Evolutionary conservation across 2,797 vertebrate species (phyloP).

Genomic region (Mus caroli): DNA sequence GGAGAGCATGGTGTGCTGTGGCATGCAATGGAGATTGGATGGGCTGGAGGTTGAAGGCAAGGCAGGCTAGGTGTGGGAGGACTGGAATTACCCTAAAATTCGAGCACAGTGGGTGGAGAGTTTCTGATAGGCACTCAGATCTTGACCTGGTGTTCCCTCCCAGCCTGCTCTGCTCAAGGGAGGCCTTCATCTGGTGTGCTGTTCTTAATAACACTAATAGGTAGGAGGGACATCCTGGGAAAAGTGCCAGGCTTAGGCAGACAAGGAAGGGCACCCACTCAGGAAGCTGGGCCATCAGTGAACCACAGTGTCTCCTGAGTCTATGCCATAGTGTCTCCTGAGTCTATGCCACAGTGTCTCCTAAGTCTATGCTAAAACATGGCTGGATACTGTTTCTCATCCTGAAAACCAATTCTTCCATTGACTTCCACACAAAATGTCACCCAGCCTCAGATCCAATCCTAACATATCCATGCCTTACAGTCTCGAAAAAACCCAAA

Average conservation of each 20-base stretch:
- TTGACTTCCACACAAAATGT: neutral
- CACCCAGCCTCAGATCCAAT: neutral
- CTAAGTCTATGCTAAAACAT: too few relatives aligned
- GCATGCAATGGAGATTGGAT: too few relatives aligned
- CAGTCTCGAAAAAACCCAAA: neutral
- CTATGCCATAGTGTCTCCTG: neutral
- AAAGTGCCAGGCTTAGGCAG: neutral
- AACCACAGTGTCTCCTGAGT: neutral
- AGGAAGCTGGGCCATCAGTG: neutral
- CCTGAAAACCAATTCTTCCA: neutral
- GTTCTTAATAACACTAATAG: neutral
- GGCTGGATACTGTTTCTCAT: neutral
- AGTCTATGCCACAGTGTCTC: neutral
- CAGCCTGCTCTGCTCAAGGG: neutral
- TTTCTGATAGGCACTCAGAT: neutral
- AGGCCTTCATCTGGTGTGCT: neutral
- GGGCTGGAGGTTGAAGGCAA: neutral
- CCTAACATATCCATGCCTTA: neutral
- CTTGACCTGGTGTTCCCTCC: neutral
- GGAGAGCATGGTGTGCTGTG: neutral
- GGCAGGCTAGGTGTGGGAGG: neutral
- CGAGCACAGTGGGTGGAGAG: neutral
- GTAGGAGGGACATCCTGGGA: neutral
- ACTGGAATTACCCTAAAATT: neutral
- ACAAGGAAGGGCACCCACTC: neutral